A percentile compares a stretch with the other conserved stretches of the same genome.
Evolutionary conservation across 1,140 invertebrate species (phyloP).

Genomic region (Bombus breviceps): DNA sequence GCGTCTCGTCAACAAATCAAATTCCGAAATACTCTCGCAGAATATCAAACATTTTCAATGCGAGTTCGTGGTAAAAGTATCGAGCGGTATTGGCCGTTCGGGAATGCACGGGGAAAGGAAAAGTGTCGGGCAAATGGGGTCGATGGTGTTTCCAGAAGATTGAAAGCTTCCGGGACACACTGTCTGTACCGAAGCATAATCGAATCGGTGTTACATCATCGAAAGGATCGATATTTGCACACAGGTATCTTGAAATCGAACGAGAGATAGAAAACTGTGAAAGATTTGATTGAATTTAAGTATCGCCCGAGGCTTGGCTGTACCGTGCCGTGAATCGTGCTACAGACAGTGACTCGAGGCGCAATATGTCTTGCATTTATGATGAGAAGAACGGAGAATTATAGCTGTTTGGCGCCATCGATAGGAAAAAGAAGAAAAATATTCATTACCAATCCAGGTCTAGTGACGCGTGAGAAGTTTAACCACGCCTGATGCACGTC

Average conservation of each 20-base stretch:
- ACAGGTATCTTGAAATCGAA: background rate
- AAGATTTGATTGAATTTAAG: constrained; percentile 19
- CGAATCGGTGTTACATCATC: constrained; percentile 11
- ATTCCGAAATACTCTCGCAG: background rate
- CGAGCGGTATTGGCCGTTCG: background rate
- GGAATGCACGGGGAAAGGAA: constrained; percentile 4
- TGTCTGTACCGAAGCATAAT: background rate
- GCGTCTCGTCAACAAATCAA: constrained; percentile 23
- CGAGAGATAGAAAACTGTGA: background rate
- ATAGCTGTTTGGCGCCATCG: constrained; percentile 46
- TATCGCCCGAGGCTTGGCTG: background rate
- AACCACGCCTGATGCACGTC: background rate
- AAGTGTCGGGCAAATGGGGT: background rate
- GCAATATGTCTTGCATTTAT: constrained; percentile 48
- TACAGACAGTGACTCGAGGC: background rate
- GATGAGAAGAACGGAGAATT: constrained; percentile 28
- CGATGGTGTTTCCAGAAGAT: constrained; percentile 11
- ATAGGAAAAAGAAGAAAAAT: background rate
- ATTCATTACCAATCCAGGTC: constrained; percentile 22
- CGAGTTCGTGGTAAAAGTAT: background rate
- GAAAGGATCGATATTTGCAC: background rate
- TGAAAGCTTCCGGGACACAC: constrained; percentile 8
- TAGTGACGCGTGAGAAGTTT: background rate
- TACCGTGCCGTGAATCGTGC: background rate
- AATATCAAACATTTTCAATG: background rate